phyloP scores from a whole-genome alignment of 2,888 invertebrate genomes.

The Troides aeacus region DNA sequence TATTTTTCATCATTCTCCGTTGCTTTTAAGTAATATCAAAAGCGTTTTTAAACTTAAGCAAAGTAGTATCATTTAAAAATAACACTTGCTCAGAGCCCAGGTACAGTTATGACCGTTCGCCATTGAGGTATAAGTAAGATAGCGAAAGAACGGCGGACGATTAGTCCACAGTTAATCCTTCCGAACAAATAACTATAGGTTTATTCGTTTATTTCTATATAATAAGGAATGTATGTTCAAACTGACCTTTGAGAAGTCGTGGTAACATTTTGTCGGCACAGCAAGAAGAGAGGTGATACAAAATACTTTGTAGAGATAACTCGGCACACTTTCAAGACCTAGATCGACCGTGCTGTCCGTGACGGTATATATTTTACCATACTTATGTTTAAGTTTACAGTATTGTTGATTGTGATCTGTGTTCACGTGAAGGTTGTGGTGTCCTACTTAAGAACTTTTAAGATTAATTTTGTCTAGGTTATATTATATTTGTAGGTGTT shows the following conservation, averaged over 20 bases:
- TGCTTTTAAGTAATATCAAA: too few species aligned
- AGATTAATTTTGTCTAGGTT: background rate
- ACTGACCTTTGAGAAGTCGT: background rate
- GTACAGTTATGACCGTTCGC: too few species aligned
- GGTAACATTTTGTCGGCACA: conserved; percentile 28
- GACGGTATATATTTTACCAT: conserved; percentile 4
- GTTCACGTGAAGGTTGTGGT: background rate
- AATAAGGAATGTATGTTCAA: background rate
- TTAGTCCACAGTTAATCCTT: too few species aligned
- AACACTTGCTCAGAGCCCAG: too few species aligned
- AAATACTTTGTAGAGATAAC: conserved; percentile 36
- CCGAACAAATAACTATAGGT: background rate
- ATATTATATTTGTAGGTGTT: too few species aligned
- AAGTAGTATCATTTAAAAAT: too few species aligned
- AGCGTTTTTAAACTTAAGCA: too few species aligned
- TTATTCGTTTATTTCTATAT: background rate
- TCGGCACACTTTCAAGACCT: conserved; percentile 36
- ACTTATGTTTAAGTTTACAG: conserved; percentile 1
- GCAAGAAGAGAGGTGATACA: conserved; percentile 34
- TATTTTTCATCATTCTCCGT: too few species aligned
- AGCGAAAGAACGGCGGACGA: too few species aligned
- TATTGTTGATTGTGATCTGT: conserved; percentile 4
- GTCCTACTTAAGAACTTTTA: background rate
- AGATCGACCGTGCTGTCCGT: conserved; percentile 2
- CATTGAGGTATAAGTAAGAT: too few species aligned